phyloP scores from a whole-genome alignment of 2,113 vertebrate species.

The Condylura cristata region DNA sequence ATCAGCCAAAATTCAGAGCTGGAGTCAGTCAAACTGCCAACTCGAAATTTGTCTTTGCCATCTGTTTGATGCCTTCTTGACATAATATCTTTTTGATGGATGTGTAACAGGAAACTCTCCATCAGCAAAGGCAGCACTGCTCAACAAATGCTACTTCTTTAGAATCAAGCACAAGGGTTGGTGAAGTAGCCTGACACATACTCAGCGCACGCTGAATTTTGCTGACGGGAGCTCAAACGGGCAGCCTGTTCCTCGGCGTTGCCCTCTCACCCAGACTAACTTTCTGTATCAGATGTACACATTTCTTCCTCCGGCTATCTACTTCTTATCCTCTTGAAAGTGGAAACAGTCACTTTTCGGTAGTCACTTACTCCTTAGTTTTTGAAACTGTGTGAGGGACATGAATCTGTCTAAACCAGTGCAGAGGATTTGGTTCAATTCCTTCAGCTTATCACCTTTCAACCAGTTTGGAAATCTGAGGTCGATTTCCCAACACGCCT shows the following conservation, averaged over 20 bases:
- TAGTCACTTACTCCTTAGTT: not conserved
- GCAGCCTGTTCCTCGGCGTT: not conserved
- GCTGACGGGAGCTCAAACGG: not conserved
- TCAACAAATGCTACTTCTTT: not conserved
- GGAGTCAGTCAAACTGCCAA: constrained; percentile 33
- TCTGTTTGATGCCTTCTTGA: constrained; percentile 70
- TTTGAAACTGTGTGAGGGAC: not conserved
- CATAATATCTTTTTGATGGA: constrained; percentile 63
- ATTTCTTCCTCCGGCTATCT: not conserved
- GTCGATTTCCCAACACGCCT: not conserved
- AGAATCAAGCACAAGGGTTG: not conserved
- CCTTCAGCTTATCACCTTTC: not conserved
- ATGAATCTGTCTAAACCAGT: not conserved
- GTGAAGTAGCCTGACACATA: not conserved
- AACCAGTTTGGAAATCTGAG: not conserved
- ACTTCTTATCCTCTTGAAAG: not conserved
- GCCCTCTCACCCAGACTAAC: not conserved
- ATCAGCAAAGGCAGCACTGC: constrained; percentile 41
- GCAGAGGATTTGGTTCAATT: not conserved
- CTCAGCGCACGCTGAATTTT: not conserved
- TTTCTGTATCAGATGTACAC: not conserved
- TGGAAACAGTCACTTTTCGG: not conserved
- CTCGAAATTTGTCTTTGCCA: constrained; percentile 57
- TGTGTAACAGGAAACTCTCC: constrained; percentile 33
- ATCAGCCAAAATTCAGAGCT: constrained; percentile 67